Evolutionary conservation across 2,888 invertebrate genomes (phyloP).

Genomic region (Thumatha senex): DNA sequence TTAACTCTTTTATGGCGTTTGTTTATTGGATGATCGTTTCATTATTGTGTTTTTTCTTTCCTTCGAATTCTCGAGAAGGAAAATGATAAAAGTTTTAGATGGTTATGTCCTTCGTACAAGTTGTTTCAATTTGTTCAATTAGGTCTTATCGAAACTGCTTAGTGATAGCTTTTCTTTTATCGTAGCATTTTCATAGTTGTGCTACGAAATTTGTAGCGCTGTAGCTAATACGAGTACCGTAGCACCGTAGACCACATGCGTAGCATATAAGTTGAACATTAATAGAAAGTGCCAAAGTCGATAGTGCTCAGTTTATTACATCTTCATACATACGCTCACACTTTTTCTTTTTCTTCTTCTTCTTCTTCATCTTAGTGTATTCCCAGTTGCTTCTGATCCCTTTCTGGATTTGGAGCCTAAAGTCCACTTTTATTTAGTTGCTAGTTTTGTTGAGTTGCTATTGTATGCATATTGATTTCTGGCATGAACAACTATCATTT

Average conservation of each 20-base stretch:
- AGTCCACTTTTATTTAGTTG: too few relatives aligned
- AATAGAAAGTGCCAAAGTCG: too few relatives aligned
- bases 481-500: too few relatives aligned
- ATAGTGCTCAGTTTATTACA: too few relatives aligned
- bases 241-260: background rate
- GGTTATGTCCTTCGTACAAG: slow-evolving; percentile 8
- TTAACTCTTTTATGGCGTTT: slow-evolving; percentile 49
- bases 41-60: slow-evolving; percentile 29
- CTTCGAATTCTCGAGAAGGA: slow-evolving; percentile 14
- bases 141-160: slow-evolving; percentile 13
- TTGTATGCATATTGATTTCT: too few relatives aligned
- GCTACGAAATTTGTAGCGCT: background rate
- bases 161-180: slow-evolving; percentile 8
- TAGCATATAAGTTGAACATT: background rate
- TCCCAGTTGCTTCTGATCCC: too few relatives aligned
- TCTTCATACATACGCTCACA: too few relatives aligned
- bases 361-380: too few relatives aligned
- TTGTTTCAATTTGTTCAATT: slow-evolving; percentile 27
- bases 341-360: too few relatives aligned
- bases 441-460: too few relatives aligned
- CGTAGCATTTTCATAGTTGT: slow-evolving; percentile 4
- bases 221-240: background rate
- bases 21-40: slow-evolving; percentile 37
- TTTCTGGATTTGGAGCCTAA: too few relatives aligned
- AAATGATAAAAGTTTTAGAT: slow-evolving; percentile 21